Evolutionary conservation across 2,797 vertebrate species (phyloP).

Genomic region (Xiphorhynchus erythropygius): DNA sequence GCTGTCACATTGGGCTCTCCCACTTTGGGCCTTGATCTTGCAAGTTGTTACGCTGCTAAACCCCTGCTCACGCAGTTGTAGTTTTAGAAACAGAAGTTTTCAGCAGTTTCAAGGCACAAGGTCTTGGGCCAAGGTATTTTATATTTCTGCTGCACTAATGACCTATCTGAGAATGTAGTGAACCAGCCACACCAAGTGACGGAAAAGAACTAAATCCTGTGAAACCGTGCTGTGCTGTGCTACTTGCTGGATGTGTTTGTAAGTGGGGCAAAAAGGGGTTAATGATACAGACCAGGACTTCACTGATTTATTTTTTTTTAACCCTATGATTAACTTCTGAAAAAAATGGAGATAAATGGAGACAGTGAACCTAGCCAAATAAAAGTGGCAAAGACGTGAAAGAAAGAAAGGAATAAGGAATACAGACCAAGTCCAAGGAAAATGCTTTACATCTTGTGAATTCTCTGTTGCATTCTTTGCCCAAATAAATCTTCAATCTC

Average conservation of each 20-base stretch:
- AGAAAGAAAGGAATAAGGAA: background rate
- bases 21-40: constrained; percentile 14
- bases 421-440: background rate
- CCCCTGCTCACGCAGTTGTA: rapidly evolving
- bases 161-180: background rate
- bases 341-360: constrained; percentile 22
- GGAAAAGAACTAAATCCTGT: background rate
- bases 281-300: background rate
- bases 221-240: background rate
- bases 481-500: background rate
- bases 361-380: background rate
- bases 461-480: background rate
- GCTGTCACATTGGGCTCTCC: background rate
- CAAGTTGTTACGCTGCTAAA: background rate
- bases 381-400: background rate
- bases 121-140: background rate
- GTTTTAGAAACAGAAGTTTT: background rate
- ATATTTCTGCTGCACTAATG: background rate
- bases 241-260: background rate
- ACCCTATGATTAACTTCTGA: background rate
- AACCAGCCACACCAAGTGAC: background rate
- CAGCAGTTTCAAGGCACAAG: background rate
- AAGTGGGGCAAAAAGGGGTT: background rate
- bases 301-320: background rate
- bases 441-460: background rate